Evolutionary conservation across 2,113 vertebrate genomes (phyloP).

Genomic region (Dermatemys mawii): DNA sequence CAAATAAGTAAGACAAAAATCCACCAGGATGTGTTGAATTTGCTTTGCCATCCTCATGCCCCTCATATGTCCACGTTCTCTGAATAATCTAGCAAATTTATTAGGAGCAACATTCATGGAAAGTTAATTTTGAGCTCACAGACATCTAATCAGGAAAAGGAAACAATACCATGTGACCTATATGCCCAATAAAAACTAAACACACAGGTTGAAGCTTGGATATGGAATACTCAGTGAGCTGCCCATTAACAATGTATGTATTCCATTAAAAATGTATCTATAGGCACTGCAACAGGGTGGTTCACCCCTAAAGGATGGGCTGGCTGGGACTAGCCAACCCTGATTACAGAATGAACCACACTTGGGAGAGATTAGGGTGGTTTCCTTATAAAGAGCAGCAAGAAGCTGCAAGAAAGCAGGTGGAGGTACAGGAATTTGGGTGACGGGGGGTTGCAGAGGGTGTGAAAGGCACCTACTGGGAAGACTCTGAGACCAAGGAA

Average conservation of each 20-base stretch:
- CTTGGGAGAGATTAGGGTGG: background rate
- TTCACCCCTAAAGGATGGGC: no score
- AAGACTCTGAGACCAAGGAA: background rate
- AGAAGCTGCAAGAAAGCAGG: background rate
- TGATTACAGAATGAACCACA: no score
- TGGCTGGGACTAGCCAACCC: no score
- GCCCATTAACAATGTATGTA: background rate
- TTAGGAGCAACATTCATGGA: background rate
- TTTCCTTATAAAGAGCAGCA: background rate
- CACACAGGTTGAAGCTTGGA: rapidly evolving
- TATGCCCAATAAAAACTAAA: background rate
- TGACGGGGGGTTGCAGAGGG: background rate
- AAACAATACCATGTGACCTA: background rate
- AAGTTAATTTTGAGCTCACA: background rate
- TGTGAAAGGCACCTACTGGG: background rate
- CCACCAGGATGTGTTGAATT: background rate
- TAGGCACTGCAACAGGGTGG: background rate
- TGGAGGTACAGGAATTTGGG: background rate
- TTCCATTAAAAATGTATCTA: background rate
- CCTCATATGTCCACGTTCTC: no score
- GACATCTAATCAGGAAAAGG: background rate
- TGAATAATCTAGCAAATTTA: no score
- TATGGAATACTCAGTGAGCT: background rate
- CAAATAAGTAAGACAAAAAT: background rate
- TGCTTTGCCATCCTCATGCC: no score